Base-by-base conservation (phyloP, 2,888 invertebrate genomes). In the Busseola fusca region DNA sequence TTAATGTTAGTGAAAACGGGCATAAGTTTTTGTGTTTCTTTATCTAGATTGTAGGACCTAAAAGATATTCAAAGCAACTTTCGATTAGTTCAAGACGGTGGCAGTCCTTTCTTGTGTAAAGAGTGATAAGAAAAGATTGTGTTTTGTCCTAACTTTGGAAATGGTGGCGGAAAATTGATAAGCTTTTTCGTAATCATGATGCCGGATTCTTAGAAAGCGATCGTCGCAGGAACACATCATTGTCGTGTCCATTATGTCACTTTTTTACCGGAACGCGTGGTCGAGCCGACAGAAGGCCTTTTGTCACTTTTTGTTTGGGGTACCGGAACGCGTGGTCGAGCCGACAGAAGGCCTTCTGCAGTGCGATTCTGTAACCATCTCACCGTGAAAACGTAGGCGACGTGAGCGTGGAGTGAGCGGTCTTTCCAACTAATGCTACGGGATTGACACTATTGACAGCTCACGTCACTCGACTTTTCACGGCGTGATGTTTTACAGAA, bases 1-100 rank as follows among this genome's bases (percentile, higher is more conserved):
- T 25, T 67, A 12, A n/a, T 42, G 42, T 66, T 67, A 21, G 34
- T 21, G 68, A 68, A 48, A 42, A 45, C 16, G 48, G 34, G 10
- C 30, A 40, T 40, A 80, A 72, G 69, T 69, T 72, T 76, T 83
- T 74, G 70, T 84, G 56, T 27, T 63, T 65, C 65, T 56, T 67
- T 78, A 75, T 84, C 84, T 69, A 69, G 74, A 80, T 76, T 40
- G 56, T 48, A 64, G 60, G n/a, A 63, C 66, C 69, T 71, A 69
- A 56, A 79, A 82, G 65, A 79, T 74, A 72, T 65, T 72, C 40
- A 52, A 64, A 63, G 63, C 52, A 72, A 80, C 50, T 78, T 79
- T 82, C 64, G 69, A 77, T 78, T 83, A 69, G 68, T 66, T 67
- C 58, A 64, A 64, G 72, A 63, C 63, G 45, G 56, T 34, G 21